phyloP scores from a whole-genome alignment of 2,888 invertebrate genomes.

The Diarsia brunnea region DNA sequence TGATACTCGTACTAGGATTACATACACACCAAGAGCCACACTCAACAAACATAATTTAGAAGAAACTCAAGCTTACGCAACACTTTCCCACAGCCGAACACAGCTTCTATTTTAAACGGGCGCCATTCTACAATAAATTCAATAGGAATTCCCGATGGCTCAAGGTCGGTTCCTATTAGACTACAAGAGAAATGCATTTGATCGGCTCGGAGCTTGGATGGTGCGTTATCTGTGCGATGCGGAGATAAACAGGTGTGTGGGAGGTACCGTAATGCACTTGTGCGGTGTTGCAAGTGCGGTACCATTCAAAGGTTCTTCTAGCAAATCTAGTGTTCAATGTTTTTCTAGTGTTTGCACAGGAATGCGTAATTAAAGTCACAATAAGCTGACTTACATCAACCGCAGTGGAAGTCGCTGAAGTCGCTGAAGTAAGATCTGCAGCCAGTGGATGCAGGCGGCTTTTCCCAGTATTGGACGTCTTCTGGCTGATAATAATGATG shows the following conservation, averaged over 20 bases:
- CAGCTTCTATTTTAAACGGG: slow-evolving; percentile 67
- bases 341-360: not conserved
- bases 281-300: slow-evolving; percentile 40
- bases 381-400: not conserved
- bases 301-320: slow-evolving; percentile 2
- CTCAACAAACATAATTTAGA: slow-evolving; percentile 22
- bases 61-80: slow-evolving; percentile 59
- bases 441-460: too few species aligned
- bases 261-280: slow-evolving; percentile 68
- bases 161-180: slow-evolving; percentile 79
- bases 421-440: too few species aligned
- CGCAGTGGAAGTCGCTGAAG: not conserved
- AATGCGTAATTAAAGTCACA: not conserved
- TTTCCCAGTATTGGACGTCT: too few species aligned
- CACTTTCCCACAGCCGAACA: slow-evolving; percentile 64
- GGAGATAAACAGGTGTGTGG: slow-evolving; percentile 84
- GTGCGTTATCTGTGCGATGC: slow-evolving; percentile 79
- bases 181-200: slow-evolving; percentile 89
- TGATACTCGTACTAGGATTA: slow-evolving; percentile 21
- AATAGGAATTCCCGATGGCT: slow-evolving; percentile 62
- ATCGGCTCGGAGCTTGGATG: slow-evolving; percentile 67
- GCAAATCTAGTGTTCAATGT: not conserved
- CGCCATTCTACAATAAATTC: slow-evolving; percentile 66
- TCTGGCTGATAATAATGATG: too few species aligned
- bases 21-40: slow-evolving; percentile 23